Evolutionary conservation across 2,797 vertebrate species (phyloP).

Genomic region (Amniataba percoides): DNA sequence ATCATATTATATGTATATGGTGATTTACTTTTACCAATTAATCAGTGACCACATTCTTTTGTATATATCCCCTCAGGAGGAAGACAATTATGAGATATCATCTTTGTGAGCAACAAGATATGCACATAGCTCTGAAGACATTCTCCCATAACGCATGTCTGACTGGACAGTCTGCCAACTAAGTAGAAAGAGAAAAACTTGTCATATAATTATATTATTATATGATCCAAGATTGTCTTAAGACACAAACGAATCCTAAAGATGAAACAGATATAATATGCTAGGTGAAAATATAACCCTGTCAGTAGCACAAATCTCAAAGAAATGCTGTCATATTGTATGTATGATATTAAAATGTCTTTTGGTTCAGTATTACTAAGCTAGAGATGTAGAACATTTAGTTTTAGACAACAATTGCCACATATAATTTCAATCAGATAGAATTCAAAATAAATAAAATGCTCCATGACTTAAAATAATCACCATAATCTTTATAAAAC

Average conservation of each 20-base stretch:
- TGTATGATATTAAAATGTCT: not conserved
- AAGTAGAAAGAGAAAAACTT: not conserved
- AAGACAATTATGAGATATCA: conserved; percentile 51
- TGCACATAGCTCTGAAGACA: not conserved
- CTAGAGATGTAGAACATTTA: not conserved
- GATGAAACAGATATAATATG: conserved; percentile 1
- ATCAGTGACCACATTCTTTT: not conserved
- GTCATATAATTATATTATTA: not conserved
- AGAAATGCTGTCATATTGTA: not conserved
- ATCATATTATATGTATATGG: not conserved
- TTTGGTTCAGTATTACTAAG: conserved; percentile 7
- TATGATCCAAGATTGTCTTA: not conserved
- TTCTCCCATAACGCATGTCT: not conserved
- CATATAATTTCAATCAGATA: not conserved
- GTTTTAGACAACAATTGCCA: not conserved
- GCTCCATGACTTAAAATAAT: fast-evolving
- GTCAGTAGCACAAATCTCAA: conserved; percentile 1
- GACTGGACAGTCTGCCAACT: conserved; percentile 9
- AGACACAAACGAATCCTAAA: not conserved
- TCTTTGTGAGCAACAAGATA: conserved; percentile 44
- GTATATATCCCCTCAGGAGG: conserved; percentile 52
- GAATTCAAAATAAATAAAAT: not conserved
- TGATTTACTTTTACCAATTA: not conserved
- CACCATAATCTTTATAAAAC: not conserved
- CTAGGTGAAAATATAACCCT: not conserved